Evolutionary conservation across 2,888 invertebrate species (phyloP).

Genomic region (Drosophila merina): DNA sequence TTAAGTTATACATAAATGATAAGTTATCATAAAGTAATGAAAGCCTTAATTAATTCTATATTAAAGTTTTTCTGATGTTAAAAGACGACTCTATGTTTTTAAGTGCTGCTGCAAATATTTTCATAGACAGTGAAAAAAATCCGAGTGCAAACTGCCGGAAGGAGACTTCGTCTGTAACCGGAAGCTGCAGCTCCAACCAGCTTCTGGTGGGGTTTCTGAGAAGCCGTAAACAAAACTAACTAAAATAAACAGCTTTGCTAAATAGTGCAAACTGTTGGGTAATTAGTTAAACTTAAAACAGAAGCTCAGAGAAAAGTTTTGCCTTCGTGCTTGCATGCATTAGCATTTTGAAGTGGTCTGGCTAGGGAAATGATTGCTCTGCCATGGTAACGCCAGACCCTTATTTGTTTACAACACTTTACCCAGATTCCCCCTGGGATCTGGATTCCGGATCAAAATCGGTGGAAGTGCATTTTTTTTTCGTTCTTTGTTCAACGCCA

Average conservation of each 20-base stretch:
- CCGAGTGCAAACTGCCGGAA: constrained; percentile 14
- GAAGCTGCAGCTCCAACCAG: constrained; percentile 3
- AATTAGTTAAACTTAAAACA: constrained; percentile 26
- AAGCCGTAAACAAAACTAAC: constrained; percentile 9
- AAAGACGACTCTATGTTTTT: neutral
- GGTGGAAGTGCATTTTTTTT: neutral
- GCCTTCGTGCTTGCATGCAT: constrained; percentile 6
- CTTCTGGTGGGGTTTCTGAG: constrained; percentile 11
- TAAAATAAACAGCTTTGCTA: constrained; percentile 21
- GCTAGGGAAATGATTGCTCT: neutral
- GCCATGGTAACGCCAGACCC: neutral
- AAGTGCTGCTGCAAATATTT: constrained; percentile 16
- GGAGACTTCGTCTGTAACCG: constrained; percentile 6
- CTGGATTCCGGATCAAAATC: neutral
- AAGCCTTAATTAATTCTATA: neutral
- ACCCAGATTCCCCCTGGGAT: neutral
- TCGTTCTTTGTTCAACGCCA: constrained; percentile 6
- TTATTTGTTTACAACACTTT: constrained; percentile 4
- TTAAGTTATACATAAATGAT: no score
- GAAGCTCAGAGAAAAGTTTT: constrained; percentile 22
- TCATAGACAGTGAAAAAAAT: constrained; percentile 25
- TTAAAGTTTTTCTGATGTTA: neutral
- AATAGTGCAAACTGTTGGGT: constrained; percentile 29
- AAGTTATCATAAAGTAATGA: no score
- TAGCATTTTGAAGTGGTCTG: constrained; percentile 13